Percentiles rank a stretch among this genome's conserved stretches.
phyloP scores from a whole-genome alignment of 2,888 invertebrate species.

The Leptinotarsa haldemani region DNA sequence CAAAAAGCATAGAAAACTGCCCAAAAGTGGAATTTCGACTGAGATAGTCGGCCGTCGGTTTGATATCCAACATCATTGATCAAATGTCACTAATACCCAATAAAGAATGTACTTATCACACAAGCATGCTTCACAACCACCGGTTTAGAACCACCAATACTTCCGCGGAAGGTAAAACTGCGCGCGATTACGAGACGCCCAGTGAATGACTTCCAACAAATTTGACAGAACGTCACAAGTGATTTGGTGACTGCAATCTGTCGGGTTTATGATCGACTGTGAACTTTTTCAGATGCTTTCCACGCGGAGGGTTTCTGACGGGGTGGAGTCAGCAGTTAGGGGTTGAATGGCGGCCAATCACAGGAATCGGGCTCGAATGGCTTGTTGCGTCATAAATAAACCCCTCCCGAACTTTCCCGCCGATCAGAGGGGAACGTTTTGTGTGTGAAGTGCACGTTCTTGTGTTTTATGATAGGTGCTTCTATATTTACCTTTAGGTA shows the following conservation, averaged over 20 bases:
- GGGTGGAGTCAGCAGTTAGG: slow-evolving; percentile 59
- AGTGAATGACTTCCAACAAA: slow-evolving; percentile 32
- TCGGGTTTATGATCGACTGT: slow-evolving; percentile 64
- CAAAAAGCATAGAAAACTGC: slow-evolving; percentile 95
- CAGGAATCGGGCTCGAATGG: slow-evolving; percentile 54
- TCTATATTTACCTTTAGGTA: slow-evolving; percentile 44
- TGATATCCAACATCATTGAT: slow-evolving; percentile 85
- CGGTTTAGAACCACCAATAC: slow-evolving; percentile 19
- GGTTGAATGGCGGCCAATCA: slow-evolving; percentile 61
- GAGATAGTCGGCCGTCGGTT: slow-evolving; percentile 91
- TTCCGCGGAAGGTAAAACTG: slow-evolving; percentile 28
- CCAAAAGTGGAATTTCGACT: slow-evolving; percentile 92
- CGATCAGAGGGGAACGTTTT: slow-evolving; percentile 37
- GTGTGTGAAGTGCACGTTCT: slow-evolving; percentile 40
- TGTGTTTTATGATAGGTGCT: slow-evolving; percentile 49
- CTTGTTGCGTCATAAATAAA: slow-evolving; percentile 61
- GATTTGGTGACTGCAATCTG: slow-evolving; percentile 53
- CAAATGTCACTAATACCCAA: slow-evolving; percentile 24
- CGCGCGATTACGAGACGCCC: slow-evolving; percentile 15
- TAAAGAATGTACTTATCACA: slow-evolving; percentile 29
- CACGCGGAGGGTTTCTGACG: slow-evolving; percentile 54
- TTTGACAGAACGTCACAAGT: slow-evolving; percentile 47
- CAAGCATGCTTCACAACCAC: slow-evolving; percentile 33
- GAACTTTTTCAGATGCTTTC: slow-evolving; percentile 59
- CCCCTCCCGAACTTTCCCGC: slow-evolving; percentile 51